A percentile compares a stretch with the other conserved stretches of the same genome.
Evolutionary conservation across 2,113 vertebrate genomes (phyloP).

Genomic region (Myrmecophaga tridactyla): DNA sequence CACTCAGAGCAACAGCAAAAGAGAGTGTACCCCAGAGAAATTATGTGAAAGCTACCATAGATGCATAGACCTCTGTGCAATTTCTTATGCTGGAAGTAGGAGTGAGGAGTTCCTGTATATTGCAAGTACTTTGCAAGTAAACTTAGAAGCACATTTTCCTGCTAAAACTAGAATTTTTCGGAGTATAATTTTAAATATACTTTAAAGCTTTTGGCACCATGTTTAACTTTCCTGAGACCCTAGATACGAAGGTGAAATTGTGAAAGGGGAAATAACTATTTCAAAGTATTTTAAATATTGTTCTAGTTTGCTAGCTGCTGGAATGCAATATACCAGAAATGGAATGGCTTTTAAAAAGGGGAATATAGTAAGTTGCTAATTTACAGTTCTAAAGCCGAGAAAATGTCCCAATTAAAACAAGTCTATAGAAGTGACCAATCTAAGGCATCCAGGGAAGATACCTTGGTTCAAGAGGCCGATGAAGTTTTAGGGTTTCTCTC

Average conservation of each 20-base stretch:
- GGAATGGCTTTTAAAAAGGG: too few relatives aligned
- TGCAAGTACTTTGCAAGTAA: not conserved
- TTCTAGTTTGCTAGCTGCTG: too few relatives aligned
- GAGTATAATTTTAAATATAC: not conserved
- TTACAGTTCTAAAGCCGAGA: too few relatives aligned
- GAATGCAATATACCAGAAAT: too few relatives aligned
- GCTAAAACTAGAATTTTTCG: not conserved
- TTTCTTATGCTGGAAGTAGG: not conserved
- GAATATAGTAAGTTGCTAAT: too few relatives aligned
- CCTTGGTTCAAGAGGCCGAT: too few relatives aligned
- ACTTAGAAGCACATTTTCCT: not conserved
- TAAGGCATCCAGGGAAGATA: too few relatives aligned
- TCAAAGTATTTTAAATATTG: not conserved
- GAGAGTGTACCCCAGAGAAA: too few relatives aligned
- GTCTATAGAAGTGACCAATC: too few relatives aligned
- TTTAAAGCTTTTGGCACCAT: not conserved
- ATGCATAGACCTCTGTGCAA: not conserved
- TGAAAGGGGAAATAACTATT: not conserved
- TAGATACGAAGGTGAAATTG: not conserved
- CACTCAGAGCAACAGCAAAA: not conserved
- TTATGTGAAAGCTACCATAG: too few relatives aligned
- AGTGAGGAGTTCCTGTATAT: not conserved
- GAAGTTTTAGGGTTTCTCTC: too few relatives aligned
- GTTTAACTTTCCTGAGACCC: not conserved
- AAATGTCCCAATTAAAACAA: too few relatives aligned